These are phyloP conservation scores for Sycobia sp. DNA, from an alignment of 1,140 invertebrate genomes.

Conservation along the genomic window DNA sequence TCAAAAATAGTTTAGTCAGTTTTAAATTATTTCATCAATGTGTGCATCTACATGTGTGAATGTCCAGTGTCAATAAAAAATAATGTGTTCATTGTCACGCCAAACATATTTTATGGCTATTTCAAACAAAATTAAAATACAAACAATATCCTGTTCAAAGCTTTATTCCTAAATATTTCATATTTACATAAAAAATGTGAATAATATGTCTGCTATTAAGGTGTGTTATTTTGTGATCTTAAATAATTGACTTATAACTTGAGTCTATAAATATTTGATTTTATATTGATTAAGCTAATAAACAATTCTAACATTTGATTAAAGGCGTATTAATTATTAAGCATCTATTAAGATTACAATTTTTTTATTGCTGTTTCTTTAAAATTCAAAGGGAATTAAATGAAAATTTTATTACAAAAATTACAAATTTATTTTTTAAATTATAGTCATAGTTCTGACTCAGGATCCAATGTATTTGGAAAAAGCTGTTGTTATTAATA, in stretches of 20 bases:
- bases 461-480: no score
- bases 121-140: slow-evolving; percentile 11
- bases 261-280: neutral
- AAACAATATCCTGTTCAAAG: slow-evolving; percentile 13
- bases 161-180: slow-evolving; percentile 17
- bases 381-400: no score
- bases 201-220: slow-evolving; percentile 11
- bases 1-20: slow-evolving; percentile 2
- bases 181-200: slow-evolving; percentile 6
- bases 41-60: slow-evolving; percentile 21
- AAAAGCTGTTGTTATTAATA: no score
- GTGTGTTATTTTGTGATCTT: neutral
- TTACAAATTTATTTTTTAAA: no score
- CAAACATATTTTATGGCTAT: slow-evolving; percentile 16
- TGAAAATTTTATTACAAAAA: no score
- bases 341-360: no score
- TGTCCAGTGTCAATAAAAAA: slow-evolving; percentile 26
- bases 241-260: slow-evolving; percentile 3
- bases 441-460: no score
- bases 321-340: no score
- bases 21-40: slow-evolving; percentile 16
- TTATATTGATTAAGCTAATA: no score
- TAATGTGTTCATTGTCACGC: slow-evolving; percentile 29
- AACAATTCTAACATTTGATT: no score
- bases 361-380: no score